Conservation (phyloP, 2,113 vertebrate species). For the Lophochroa leadbeateri region DNA sequence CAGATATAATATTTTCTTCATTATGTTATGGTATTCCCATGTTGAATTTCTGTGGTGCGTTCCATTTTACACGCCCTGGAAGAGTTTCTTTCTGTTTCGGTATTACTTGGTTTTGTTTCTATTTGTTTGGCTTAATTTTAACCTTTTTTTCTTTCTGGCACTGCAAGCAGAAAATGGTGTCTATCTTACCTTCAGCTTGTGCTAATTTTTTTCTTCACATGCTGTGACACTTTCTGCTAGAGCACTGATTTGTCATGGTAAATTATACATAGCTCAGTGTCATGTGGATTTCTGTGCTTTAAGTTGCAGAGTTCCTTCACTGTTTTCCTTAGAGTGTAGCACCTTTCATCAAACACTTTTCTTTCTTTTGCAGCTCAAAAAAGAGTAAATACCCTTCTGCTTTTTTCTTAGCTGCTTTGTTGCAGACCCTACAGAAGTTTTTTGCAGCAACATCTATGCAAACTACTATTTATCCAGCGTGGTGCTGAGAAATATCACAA, state of each 20-base stretch:
- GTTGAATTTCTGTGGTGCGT: neutral
- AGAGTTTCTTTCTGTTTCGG: neutral
- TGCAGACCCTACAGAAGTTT: neutral
- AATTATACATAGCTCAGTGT: constrained; percentile 40
- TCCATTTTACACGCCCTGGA: neutral
- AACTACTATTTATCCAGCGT: neutral
- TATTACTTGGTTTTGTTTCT: neutral
- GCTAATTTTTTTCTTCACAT: constrained; percentile 47
- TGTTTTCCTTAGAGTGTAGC: neutral
- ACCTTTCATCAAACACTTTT: neutral
- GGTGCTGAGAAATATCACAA: neutral
- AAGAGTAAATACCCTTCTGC: neutral
- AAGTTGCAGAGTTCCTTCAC: neutral
- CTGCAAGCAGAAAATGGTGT: neutral
- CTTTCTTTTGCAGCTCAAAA: neutral
- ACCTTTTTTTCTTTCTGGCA: neutral
- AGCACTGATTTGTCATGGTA: constrained; percentile 48
- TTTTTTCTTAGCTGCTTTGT: neutral
- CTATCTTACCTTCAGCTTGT: constrained; percentile 17
- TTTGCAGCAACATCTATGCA: neutral
- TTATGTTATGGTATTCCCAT: neutral
- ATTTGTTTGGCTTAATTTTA: neutral
- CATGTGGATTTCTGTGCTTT: constrained; percentile 11
- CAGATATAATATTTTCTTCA: neutral
- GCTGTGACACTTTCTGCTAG: constrained; percentile 37